A percentile compares a stretch with the other conserved stretches of the same genome.
Conservation (phyloP, 1,140 invertebrate species). For the Atta colombica region DNA sequence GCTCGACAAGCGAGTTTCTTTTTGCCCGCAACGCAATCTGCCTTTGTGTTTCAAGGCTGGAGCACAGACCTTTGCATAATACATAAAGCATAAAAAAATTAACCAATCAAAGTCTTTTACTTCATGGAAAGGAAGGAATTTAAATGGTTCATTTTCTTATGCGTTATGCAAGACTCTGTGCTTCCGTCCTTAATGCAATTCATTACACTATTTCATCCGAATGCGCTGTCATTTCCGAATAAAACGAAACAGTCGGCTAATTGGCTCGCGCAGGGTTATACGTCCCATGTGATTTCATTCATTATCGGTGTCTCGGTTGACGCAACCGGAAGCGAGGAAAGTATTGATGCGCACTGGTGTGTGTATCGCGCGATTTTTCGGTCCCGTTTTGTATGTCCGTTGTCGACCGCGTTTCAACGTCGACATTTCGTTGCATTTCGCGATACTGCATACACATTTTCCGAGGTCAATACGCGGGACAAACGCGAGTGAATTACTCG, state of each 20-base stretch:
- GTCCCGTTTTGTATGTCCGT: conserved; percentile 2
- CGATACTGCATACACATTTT: conserved; percentile 28
- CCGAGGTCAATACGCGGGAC: conserved; percentile 22
- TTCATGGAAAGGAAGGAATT: no score
- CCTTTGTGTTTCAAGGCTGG: conserved; percentile 5
- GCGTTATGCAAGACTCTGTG: neutral
- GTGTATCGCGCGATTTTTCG: conserved; percentile 31
- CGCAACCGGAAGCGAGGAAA: conserved; percentile 44
- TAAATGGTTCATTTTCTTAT: no score
- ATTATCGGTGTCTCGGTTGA: conserved; percentile 58
- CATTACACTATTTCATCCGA: conserved; percentile 3
- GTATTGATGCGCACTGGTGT: conserved; percentile 25
- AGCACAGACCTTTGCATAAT: no score
- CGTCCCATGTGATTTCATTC: conserved; percentile 65
- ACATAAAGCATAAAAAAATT: no score
- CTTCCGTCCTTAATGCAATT: conserved; percentile 21
- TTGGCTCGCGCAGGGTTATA: conserved; percentile 62
- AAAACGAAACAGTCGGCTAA: conserved; percentile 63
- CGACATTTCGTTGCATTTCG: conserved; percentile 30
- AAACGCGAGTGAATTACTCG: conserved; percentile 71
- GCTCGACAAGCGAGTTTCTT: conserved; percentile 6
- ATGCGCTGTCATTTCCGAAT: conserved; percentile 19
- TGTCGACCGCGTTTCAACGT: conserved; percentile 33
- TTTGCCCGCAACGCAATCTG: neutral
- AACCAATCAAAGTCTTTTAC: no score